These are phyloP conservation scores for Dynastes tityus DNA, from an alignment of 2,888 invertebrate genomes.

Conservation along the genomic window DNA sequence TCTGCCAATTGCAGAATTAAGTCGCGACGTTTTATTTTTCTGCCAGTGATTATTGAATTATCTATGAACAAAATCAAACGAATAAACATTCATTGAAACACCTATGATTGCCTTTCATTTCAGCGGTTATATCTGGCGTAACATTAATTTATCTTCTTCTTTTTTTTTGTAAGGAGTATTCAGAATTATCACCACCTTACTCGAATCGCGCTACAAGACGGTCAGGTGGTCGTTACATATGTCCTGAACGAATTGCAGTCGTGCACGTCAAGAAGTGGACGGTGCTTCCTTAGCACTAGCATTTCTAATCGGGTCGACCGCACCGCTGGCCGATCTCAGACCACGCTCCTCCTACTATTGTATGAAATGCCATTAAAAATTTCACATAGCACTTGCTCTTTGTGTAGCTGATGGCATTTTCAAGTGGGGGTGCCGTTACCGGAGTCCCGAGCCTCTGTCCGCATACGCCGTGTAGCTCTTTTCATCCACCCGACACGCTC, in stretches of 20 bases:
- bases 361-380: constrained; percentile 66
- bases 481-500: constrained; percentile 53
- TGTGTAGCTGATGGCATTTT: constrained; percentile 63
- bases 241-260: constrained; percentile 53
- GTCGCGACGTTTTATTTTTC: too few relatives aligned
- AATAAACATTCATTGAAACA: too few relatives aligned
- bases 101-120: too few relatives aligned
- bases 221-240: constrained; percentile 57
- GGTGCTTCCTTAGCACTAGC: constrained; percentile 36
- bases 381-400: constrained; percentile 65
- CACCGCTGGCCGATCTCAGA: constrained; percentile 57
- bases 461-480: constrained; percentile 54
- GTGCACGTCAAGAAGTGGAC: constrained; percentile 45
- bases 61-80: too few relatives aligned
- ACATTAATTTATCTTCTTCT: background rate
- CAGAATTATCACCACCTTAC: constrained; percentile 51
- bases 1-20: too few relatives aligned
- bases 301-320: constrained; percentile 44
- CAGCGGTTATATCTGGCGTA: background rate
- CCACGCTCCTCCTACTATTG: constrained; percentile 61
- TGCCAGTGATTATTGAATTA: too few relatives aligned
- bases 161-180: background rate
- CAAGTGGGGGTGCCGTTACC: constrained; percentile 59
- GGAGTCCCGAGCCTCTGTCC: constrained; percentile 57
- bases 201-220: constrained; percentile 49